Evolutionary conservation across 2,888 invertebrate genomes (phyloP), one percentile per base, ranked within the genome.

Genomic region (Synanthedon andrenaeformis): DNA sequence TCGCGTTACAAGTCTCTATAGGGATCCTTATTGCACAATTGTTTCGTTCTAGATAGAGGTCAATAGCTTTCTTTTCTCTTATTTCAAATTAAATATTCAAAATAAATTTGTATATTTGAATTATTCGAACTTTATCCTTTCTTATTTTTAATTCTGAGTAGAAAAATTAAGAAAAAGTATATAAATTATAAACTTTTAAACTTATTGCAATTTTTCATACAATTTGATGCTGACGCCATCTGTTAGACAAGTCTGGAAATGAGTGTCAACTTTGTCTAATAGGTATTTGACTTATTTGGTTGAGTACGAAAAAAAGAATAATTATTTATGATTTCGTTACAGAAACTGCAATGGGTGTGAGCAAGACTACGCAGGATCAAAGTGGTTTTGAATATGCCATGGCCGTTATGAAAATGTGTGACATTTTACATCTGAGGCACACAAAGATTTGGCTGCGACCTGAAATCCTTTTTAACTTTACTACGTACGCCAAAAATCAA

Each of bases 301-400:
- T 35, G 35, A 35, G 10, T 35, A 35, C 23, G 23, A 35, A 35
- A 35, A 35, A 35, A 8, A 35, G 5, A 23, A 5, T 23, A 5
- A 23, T 23, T 35, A 35, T 3, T 35, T 35, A 6, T 35, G 35
- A 35, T 35, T 35, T 35, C 35, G 8, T 78, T 78, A 42, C 72
- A 93, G 95, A 95, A 89, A 95, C 95, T 42, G 95, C 94, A 0
- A 95, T 95, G 95, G 95, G 95, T 52, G 95, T 95, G 0, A 94
- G 93, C 64, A 94, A 94, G 74, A 90, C 89, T 59, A 94, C 94
- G 0, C 95, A 95, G 78, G 93, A 92, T 62, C 91, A 91, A 70
- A 94, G 93, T 59, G 94, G 94, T 45, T 93, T 91, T 66, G 95
- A 95, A 77, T 95, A 95, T 65, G 95, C 95, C 1, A 91, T 94